phyloP scores from a whole-genome alignment of 2,888 invertebrate species.

The Parnassius smintheus region DNA sequence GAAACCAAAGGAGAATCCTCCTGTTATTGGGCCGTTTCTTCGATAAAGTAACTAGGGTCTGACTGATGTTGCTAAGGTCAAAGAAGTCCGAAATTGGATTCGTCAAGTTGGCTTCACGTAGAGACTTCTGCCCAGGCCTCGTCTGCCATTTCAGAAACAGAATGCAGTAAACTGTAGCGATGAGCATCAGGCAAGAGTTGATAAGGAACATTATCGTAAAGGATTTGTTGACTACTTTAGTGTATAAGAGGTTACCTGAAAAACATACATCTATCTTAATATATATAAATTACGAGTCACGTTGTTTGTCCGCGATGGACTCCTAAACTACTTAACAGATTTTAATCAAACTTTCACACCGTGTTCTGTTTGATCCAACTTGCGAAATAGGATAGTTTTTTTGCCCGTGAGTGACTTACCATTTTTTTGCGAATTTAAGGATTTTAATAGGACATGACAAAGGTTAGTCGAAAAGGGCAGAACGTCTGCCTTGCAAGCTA shows the following conservation, averaged over 20 bases:
- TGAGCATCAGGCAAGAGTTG: constrained; percentile 82
- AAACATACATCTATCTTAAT: constrained; percentile 32
- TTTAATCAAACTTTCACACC: no score
- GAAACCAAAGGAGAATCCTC: constrained; percentile 83
- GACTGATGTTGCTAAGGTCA: constrained; percentile 83
- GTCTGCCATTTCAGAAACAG: constrained; percentile 87
- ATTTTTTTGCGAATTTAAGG: no score
- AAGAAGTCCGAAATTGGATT: constrained; percentile 86
- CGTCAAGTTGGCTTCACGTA: constrained; percentile 78
- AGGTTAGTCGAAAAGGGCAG: no score
- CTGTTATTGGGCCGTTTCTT: constrained; percentile 81
- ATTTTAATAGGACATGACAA: no score
- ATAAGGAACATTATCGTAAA: constrained; percentile 88
- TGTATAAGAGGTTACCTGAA: constrained; percentile 85
- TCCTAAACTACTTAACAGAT: no score
- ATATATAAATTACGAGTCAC: no score
- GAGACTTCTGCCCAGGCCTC: constrained; percentile 81
- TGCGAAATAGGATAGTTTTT: no score
- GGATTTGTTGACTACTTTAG: constrained; percentile 81
- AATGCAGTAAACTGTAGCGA: constrained; percentile 84
- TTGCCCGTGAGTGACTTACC: no score
- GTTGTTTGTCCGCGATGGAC: no score
- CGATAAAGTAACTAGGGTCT: constrained; percentile 82
- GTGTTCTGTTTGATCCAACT: no score
- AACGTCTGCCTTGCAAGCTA: no score